phyloP scores from a whole-genome alignment of 2,888 invertebrate species.

The Escarpia spicata region DNA sequence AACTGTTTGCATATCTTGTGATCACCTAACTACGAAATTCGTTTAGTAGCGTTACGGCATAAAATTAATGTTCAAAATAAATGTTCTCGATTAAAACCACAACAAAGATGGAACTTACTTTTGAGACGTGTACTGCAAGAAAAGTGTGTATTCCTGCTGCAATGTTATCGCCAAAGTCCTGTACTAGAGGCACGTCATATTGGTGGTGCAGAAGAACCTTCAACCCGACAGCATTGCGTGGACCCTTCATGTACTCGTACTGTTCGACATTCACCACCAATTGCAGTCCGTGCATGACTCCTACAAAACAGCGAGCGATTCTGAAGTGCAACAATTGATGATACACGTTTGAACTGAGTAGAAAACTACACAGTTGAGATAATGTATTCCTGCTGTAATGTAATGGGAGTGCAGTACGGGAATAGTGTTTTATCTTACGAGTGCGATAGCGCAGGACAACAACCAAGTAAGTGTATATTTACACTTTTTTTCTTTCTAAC shows the following conservation, averaged over 20 bases:
- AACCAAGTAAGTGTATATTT: no score
- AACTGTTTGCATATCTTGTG: background rate
- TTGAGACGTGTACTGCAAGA: background rate
- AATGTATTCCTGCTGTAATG: no score
- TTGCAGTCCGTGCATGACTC: slow-evolving; percentile 32
- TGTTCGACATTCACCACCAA: slow-evolving; percentile 38
- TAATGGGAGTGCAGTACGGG: background rate
- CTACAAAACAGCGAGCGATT: slow-evolving; percentile 19
- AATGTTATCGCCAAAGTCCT: slow-evolving; percentile 31
- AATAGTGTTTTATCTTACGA: background rate
- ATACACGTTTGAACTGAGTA: background rate
- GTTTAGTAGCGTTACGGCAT: no score
- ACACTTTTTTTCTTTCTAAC: no score
- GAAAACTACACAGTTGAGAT: no score
- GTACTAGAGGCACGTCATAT: slow-evolving; percentile 27
- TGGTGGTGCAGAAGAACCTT: slow-evolving; percentile 35
- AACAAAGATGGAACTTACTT: background rate
- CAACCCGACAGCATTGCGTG: slow-evolving; percentile 35
- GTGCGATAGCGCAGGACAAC: no score
- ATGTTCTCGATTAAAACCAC: background rate
- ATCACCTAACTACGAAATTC: no score
- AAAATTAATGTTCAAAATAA: no score
- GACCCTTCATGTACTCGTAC: slow-evolving; percentile 40
- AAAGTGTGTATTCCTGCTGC: slow-evolving; percentile 32
- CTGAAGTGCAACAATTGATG: background rate